phyloP scores from a whole-genome alignment of 2,113 vertebrate species.

The Scortum barcoo region DNA sequence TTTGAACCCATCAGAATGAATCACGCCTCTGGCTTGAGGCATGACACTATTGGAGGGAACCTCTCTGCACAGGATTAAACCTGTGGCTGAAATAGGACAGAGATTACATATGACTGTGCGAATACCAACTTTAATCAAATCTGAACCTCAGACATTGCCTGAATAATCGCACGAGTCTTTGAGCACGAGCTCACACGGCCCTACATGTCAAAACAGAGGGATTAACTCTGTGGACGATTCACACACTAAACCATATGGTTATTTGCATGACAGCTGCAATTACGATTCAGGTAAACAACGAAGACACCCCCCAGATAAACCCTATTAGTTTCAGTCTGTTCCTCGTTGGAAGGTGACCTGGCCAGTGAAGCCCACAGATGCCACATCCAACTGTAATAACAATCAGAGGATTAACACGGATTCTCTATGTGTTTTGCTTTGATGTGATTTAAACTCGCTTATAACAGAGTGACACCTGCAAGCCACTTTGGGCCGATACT shows the following conservation, averaged over 20 bases:
- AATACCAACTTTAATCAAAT: background rate
- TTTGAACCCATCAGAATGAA: background rate
- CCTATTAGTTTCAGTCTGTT: conserved; percentile 18
- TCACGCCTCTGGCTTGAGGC: background rate
- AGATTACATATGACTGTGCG: background rate
- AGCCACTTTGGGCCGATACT: background rate
- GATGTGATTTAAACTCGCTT: background rate
- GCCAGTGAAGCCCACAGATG: background rate
- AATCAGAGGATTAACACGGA: conserved; percentile 30
- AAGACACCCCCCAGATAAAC: conserved; percentile 32
- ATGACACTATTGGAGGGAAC: background rate
- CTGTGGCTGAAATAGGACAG: background rate
- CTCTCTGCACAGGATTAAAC: conserved; percentile 17
- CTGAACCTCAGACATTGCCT: background rate
- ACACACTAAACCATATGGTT: background rate
- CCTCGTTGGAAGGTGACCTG: conserved; percentile 8
- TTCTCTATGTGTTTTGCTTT: conserved; percentile 36
- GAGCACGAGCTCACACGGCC: background rate
- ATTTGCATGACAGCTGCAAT: conserved; percentile 6
- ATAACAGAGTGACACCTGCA: background rate
- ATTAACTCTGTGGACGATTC: conserved; percentile 19
- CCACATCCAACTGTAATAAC: conserved; percentile 31
- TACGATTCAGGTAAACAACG: conserved; percentile 37
- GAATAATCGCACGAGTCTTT: background rate
- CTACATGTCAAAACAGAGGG: background rate